phyloP scores from a whole-genome alignment of 2,113 vertebrate genomes.

The Gasterosteus aculeatus region DNA sequence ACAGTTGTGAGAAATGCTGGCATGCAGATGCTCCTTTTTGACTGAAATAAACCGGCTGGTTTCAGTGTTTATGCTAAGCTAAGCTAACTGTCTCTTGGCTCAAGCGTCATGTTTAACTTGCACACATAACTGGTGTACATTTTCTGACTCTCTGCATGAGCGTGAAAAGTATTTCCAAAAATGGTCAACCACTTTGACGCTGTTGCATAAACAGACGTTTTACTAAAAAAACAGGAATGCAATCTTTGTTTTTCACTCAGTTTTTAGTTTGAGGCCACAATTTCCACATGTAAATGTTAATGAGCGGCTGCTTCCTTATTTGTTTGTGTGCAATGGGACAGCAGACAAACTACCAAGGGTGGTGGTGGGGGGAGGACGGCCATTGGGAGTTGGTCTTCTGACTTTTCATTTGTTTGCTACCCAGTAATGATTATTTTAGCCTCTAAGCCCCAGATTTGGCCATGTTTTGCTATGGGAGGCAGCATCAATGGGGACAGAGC shows the following conservation, averaged over 20 bases:
- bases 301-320: conserved; percentile 23
- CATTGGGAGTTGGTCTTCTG: conserved; percentile 59
- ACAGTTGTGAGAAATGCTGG: neutral
- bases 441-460: conserved; percentile 79
- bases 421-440: conserved; percentile 79
- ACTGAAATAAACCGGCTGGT: neutral
- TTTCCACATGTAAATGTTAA: conserved; percentile 38
- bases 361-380: conserved; percentile 17
- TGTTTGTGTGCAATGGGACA: conserved; percentile 40
- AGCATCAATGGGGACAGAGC: conserved; percentile 61
- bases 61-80: neutral
- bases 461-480: conserved; percentile 70
- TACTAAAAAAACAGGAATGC: neutral
- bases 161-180: neutral
- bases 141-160: neutral
- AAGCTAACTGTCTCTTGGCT: neutral
- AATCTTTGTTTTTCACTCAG: neutral
- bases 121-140: neutral
- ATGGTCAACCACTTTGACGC: neutral
- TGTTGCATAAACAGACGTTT: neutral
- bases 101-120: neutral
- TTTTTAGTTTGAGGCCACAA: conserved; percentile 10
- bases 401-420: conserved; percentile 74
- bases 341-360: conserved; percentile 50
- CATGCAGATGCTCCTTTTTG: neutral